Evolutionary conservation across 2,888 invertebrate genomes (phyloP), one percentile per base, ranked within the genome.

Genomic region (Dasypogon diadema): DNA sequence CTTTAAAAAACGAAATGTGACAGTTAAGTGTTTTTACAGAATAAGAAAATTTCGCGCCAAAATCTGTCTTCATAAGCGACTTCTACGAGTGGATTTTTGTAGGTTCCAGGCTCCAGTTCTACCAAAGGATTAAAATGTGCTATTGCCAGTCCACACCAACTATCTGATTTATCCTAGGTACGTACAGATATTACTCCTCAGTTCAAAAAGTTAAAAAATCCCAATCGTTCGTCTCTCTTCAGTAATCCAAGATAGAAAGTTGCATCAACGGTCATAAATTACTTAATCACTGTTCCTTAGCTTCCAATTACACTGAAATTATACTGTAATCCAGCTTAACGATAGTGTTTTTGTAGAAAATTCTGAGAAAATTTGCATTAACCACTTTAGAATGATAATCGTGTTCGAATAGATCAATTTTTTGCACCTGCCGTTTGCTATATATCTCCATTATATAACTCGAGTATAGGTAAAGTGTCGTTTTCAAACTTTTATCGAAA

Each of bases 401-500:
- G 37, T 70, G 30, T 51, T 54, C 30, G 14, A 51, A 5, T 8
- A 70, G 22, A 30, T 70, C 18, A 30, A 70, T 22, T 18, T 30
- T 18, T 54, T 34, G 24, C 70, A 70, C 54, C 8, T 54, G 70
- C 30, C 54, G 34, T n/a, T 54, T 26, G 26, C 26, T 34, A 54
- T 18, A 30, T 34, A 30, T 70, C 70, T 54, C 70, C 70, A 70
- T 70, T 70, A 70, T 70, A 70, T 70, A 70, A 70, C 34, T 12
- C 34, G 37, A 22, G 22, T 18, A 18, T 4, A 21, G 14, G 12
- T 14, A 5, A 21, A 21, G 8, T 54, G 6, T 54, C 22, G 18
- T 54, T 54, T 18, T 18, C 21, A 14, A 22, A 21, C 8, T 14
- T 22, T 37, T 37, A n/a, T 14, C 18, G 12, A 34, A 22, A 10